Base-by-base conservation (phyloP, 2,888 invertebrate species). In the Pyrochroa serraticornis region DNA sequence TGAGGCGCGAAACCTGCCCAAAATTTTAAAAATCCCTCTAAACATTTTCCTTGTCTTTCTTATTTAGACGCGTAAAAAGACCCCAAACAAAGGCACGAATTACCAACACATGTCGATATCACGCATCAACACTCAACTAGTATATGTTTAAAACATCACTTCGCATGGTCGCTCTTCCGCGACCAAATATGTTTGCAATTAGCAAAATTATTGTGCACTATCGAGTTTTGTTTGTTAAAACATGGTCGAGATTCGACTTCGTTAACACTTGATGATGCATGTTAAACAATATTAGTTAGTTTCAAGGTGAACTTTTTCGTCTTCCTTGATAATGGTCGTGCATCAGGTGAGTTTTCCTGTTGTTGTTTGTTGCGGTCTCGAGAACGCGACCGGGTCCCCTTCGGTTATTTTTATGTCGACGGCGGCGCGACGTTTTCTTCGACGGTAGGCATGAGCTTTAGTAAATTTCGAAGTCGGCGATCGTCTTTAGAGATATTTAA, bases 401-500 rank as follows among this genome's bases (percentile, higher is more conserved):
- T 7, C 8, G 3, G 9, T 33, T 45, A 34, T 14, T 45, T 22
- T 34, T 22, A 10, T 10, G n/a, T n/a, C 43, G 43, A 6, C n/a
- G 30, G 22, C 14, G 8, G 43, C 9, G 34, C 14, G 9, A 9
- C 37, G 33, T 43, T 41, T 46, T 47, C 54, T 41, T 63, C 63
- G 52, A 62, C 60, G 60, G 63, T 57, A 58, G 68, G 60, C 63
- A 60, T 62, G 63, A 65, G 60, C 67, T 70, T 71, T 71, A 67
- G 68, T 71, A 71, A 71, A 71, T 71, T 71, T 68, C 68, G 64
- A 65, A 64, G 71, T 67, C 71, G 71, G 71, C 67, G 71, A 71
- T 71, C 69, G 68, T 60, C 68, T 68, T 70, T 69, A 65, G 70
- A 69, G 71, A 71, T 71, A 70, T 65, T 68, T 64, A 60, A 66